Conservation (phyloP, 64 coral and sea anemone genomes). For the Montipora foliosa region DNA sequence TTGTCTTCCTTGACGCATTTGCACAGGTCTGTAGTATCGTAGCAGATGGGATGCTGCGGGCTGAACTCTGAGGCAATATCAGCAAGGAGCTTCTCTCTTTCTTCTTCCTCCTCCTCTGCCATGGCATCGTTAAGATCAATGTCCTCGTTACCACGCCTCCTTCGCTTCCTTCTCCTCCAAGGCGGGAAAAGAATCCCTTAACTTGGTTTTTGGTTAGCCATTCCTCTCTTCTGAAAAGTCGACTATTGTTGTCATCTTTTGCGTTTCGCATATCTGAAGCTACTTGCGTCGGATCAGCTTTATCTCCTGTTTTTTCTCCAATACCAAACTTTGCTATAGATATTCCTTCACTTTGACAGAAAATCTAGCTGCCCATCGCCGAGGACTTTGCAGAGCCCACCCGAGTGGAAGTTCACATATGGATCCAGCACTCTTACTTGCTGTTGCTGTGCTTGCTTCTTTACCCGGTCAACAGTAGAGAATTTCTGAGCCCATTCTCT, state of each 20-base stretch:
- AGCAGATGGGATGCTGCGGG: background rate
- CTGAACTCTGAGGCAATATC: background rate
- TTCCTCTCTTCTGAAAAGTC: conserved; percentile 50
- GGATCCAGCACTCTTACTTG: background rate
- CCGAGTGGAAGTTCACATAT: background rate
- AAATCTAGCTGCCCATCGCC: background rate
- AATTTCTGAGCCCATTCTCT: conserved; percentile 60
- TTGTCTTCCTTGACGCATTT: background rate
- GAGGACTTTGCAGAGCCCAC: conserved; percentile 40
- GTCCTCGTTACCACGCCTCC: conserved; percentile 28
- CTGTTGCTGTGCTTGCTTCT: background rate
- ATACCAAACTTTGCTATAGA: conserved; percentile 40
- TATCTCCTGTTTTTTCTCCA: conserved; percentile 57
- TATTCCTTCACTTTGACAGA: conserved; percentile 1
- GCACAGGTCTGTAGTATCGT: background rate
- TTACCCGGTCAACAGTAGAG: conserved; percentile 32
- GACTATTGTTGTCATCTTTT: conserved; percentile 8
- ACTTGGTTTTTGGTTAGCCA: conserved; percentile 60
- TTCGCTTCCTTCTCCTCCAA: conserved; percentile 20
- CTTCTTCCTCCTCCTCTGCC: background rate
- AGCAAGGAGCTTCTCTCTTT: conserved; percentile 1
- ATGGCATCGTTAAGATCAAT: background rate
- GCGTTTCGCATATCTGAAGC: conserved; percentile 64
- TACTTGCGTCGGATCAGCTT: conserved; percentile 48
- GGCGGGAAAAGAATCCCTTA: conserved; percentile 72